phyloP scores from a whole-genome alignment of 2,888 invertebrate genomes.

The Spodoptera exigua region DNA sequence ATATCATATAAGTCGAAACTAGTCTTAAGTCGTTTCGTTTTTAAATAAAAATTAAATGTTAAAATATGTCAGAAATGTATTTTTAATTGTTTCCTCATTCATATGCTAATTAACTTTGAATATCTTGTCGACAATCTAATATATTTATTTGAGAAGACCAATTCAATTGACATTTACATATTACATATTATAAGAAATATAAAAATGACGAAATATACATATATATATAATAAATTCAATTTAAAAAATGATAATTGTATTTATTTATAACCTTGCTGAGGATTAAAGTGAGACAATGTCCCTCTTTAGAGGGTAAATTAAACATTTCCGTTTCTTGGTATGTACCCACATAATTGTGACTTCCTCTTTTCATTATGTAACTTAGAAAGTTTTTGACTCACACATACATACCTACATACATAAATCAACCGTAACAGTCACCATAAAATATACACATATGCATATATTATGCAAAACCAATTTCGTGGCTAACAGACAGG shows the following conservation, averaged over 20 bases:
- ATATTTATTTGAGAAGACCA: slow-evolving; percentile 7
- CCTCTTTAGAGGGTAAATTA: slow-evolving; percentile 28
- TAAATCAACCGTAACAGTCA: slow-evolving; percentile 2
- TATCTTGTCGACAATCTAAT: slow-evolving; percentile 3
- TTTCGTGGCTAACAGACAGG: not conserved
- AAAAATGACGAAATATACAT: slow-evolving; percentile 11
- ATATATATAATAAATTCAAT: no score
- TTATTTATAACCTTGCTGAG: not conserved
- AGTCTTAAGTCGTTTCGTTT: slow-evolving; percentile 82
- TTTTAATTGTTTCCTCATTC: slow-evolving; percentile 49
- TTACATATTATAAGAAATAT: slow-evolving; percentile 3
- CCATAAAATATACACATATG: slow-evolving; percentile 2
- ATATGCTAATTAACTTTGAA: slow-evolving; percentile 28
- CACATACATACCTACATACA: slow-evolving; percentile 24
- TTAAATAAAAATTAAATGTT: slow-evolving; percentile 70
- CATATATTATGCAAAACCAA: not conserved
- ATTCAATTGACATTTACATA: slow-evolving; percentile 20
- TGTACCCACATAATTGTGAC: slow-evolving; percentile 31
- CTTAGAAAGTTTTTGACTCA: slow-evolving; percentile 51
- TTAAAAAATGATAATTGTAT: no score
- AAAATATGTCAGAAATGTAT: slow-evolving; percentile 50
- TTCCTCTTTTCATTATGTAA: slow-evolving; percentile 52
- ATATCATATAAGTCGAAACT: slow-evolving; percentile 72
- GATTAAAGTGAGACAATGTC: slow-evolving; percentile 7
- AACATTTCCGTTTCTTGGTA: slow-evolving; percentile 39